Percentiles rank a stretch among this genome's conserved stretches.
Conservation (phyloP, 2,888 invertebrate genomes). For the Cosmorhoe ocellata region DNA sequence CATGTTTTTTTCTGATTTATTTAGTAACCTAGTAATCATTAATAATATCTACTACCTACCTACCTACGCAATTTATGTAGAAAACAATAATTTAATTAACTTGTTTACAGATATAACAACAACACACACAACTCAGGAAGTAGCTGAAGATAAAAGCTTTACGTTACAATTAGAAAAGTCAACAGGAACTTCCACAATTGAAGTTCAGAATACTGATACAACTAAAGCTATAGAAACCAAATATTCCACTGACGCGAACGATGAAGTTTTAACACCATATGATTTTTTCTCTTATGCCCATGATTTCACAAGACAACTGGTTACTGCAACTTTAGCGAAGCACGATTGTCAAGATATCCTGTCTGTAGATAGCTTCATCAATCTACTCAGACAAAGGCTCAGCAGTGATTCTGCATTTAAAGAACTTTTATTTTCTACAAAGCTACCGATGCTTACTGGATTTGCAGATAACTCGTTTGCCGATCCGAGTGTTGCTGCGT, state of each 20-base stretch:
- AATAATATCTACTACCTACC: too few relatives aligned
- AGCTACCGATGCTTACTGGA: constrained; percentile 34
- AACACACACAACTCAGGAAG: constrained; percentile 3
- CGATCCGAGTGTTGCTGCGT: constrained; percentile 63
- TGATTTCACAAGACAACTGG: constrained; percentile 44
- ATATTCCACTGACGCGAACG: constrained; percentile 20
- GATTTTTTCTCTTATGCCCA: constrained; percentile 62
- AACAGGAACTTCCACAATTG: not conserved
- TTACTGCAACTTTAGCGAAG: constrained; percentile 38
- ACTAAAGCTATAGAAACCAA: constrained; percentile 1
- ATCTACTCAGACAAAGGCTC: constrained; percentile 65
- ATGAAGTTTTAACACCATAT: constrained; percentile 47
- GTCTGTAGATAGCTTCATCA: constrained; percentile 64
- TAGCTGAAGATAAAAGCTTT: constrained; percentile 8
- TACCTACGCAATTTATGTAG: too few relatives aligned
- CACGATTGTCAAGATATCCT: constrained; percentile 56
- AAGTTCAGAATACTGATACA: constrained; percentile 2
- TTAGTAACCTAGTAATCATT: too few relatives aligned
- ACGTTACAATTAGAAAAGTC: constrained; percentile 1
- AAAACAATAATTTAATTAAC: too few relatives aligned
- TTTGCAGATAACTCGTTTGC: constrained; percentile 46
- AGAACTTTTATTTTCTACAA: constrained; percentile 52
- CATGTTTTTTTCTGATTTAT: too few relatives aligned
- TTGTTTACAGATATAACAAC: constrained; percentile 21
- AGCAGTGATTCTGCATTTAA: constrained; percentile 62